These are phyloP conservation scores for Leptocoma aspasia DNA, from an alignment of 2,113 vertebrate genomes.

Conservation along the genomic window DNA sequence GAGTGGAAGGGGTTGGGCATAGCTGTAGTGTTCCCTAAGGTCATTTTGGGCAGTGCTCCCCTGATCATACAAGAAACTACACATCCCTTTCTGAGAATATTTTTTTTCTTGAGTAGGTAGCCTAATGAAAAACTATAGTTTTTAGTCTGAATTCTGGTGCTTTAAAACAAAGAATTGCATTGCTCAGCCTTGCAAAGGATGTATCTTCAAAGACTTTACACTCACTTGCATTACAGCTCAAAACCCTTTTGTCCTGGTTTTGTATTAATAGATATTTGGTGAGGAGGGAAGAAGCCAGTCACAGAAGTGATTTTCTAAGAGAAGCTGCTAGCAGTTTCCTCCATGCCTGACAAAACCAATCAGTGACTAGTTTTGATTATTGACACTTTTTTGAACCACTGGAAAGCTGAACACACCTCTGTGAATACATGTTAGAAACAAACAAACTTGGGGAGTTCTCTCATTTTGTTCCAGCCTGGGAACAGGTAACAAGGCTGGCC, in stretches of 20 bases:
- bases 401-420: not conserved
- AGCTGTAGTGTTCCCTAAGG: not conserved
- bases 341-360: not conserved
- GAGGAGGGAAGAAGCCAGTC: not conserved
- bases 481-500: not conserved
- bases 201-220: not conserved
- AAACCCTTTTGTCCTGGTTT: not conserved
- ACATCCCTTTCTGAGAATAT: not conserved
- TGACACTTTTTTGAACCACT: not conserved
- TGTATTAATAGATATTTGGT: not conserved
- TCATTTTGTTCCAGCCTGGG: not conserved
- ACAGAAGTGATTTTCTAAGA: not conserved
- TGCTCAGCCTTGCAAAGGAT: not conserved
- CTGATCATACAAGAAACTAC: not conserved
- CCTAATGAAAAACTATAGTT: not conserved
- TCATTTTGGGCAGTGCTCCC: not conserved
- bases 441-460: not conserved
- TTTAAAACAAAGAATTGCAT: not conserved
- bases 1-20: not conserved
- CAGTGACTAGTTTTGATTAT: not conserved
- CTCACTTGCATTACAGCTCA: not conserved
- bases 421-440: not conserved
- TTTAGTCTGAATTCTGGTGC: not conserved
- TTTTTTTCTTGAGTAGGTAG: not conserved
- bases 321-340: not conserved